Evolutionary conservation across 2,888 invertebrate species (phyloP).

Genomic region (Epinotia ramella): DNA sequence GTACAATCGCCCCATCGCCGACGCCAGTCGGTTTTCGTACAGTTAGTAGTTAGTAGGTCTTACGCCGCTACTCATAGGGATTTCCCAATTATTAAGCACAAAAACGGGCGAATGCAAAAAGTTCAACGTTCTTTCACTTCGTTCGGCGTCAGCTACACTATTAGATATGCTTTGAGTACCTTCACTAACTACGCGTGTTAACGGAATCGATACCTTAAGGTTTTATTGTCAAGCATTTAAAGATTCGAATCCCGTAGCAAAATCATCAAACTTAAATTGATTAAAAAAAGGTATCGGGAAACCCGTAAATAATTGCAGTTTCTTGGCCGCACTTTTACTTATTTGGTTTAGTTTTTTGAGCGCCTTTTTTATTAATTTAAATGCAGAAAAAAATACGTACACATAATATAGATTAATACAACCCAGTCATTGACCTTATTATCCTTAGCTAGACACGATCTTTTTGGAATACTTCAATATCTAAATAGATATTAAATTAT

Average conservation of each 20-base stretch:
- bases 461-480: too few relatives aligned
- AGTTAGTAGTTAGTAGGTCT: neutral
- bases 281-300: constrained; percentile 19
- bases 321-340: constrained; percentile 37
- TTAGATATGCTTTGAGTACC: constrained; percentile 32
- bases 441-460: too few relatives aligned
- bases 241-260: constrained; percentile 1
- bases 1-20: constrained; percentile 15
- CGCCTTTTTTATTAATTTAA: neutral
- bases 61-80: constrained; percentile 61
- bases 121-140: constrained; percentile 61
- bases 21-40: neutral
- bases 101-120: constrained; percentile 63
- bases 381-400: neutral
- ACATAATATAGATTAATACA: too few relatives aligned
- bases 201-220: constrained; percentile 9
- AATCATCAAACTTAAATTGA: constrained; percentile 19
- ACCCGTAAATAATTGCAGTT: constrained; percentile 32
- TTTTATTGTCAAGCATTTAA: constrained; percentile 10
- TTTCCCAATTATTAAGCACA: constrained; percentile 64
- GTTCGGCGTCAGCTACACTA: constrained; percentile 28
- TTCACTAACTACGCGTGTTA: neutral
- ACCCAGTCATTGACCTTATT: too few relatives aligned
- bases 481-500: too few relatives aligned
- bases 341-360: constrained; percentile 15